Base-by-base conservation (phyloP, 2,888 invertebrate genomes). In the Dilophus febrilis region DNA sequence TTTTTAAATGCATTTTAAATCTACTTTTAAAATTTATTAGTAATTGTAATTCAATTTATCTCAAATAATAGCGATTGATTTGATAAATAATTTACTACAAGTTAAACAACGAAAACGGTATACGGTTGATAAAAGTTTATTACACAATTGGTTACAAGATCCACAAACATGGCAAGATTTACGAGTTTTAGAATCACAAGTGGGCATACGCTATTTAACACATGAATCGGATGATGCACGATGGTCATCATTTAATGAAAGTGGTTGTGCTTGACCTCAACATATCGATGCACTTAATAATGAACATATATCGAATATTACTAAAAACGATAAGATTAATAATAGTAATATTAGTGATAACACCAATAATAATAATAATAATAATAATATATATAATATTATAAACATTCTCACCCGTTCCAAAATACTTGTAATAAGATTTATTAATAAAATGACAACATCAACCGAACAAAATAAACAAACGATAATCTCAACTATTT, bases 51-150 rank as follows among this genome's bases (percentile, higher is more conserved):
- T n/a, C n/a, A n/a, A n/a, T n/a, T n/a, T n/a, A n/a, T n/a, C n/a
- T n/a, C 48, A 44, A 44, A 46, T 71, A 71, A 37, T 69, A 92
- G 97, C 95, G 44, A 92, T 97, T 61, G 95, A 97, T 66, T 72
- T 98, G 51, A 98, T 98, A 55, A 94, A 88, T 66, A 94, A 94
- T 66, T 70, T 98, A 53, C 73, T 98, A 44, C 95, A 97, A 81
- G 97, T 90, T 47, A 90, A 91, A 64, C 87, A 88, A 59, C 74
- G 92, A 52, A 94, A 94, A 64, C 75, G 95, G 18, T 90, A 80
- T 55, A 90, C 92, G 0, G 94, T 94, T 41, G 95, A 95, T 66
- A 98, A 97, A 67, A 88, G 94, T 42, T 70, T 94, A 46, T 73
- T 78, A 51, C 97, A 98, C 64, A 74, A 81, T 49, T 98, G 97